Evolutionary conservation across 2,888 invertebrate genomes (phyloP).

Genomic region (Hydrotaea cyrtoneurina): DNA sequence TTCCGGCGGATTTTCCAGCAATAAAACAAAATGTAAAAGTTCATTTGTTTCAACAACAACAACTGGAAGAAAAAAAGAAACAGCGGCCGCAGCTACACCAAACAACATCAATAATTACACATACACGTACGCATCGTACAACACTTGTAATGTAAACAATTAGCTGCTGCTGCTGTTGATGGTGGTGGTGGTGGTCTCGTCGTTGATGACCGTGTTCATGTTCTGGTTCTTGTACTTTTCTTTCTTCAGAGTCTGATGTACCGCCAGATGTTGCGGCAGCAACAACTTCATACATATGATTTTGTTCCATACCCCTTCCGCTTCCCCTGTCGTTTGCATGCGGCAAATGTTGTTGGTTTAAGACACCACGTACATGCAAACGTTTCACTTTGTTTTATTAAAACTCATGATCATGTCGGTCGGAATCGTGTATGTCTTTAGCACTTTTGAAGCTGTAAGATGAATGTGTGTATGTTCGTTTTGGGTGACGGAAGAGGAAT

Average conservation of each 20-base stretch:
- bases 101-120: neutral
- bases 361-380: neutral
- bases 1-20: neutral
- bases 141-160: constrained; percentile 35
- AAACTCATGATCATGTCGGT: constrained; percentile 12
- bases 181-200: neutral
- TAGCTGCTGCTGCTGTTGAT: constrained; percentile 15
- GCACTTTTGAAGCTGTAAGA: neutral
- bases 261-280: constrained; percentile 26
- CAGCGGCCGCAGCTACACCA: neutral
- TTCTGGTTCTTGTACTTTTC: neutral
- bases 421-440: neutral
- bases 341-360: neutral
- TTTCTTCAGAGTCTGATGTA: neutral
- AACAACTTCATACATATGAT: neutral
- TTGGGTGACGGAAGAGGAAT: neutral
- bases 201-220: neutral
- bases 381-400: constrained; percentile 3
- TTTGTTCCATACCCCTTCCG: neutral
- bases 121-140: too few species aligned
- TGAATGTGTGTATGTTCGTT: constrained; percentile 7
- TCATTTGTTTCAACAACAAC: constrained; percentile 1
- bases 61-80: too few species aligned
- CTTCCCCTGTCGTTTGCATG: neutral
- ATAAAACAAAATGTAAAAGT: constrained; percentile 1